phyloP scores from a whole-genome alignment of 2,888 invertebrate species.

The Camponotus fellah region DNA sequence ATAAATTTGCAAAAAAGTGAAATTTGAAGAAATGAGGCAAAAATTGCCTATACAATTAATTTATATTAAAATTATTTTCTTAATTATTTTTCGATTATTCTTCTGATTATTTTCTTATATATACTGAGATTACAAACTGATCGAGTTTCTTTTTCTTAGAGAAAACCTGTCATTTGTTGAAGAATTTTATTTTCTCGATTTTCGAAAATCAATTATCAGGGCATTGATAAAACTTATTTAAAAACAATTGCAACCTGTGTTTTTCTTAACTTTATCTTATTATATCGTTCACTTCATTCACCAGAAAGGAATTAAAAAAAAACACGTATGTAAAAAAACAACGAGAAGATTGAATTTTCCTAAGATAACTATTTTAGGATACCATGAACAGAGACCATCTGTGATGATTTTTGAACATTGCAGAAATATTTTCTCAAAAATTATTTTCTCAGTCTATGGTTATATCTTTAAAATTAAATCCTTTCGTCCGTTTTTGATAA shows the following conservation, averaged over 20 bases:
- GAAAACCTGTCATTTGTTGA: background rate
- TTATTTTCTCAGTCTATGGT: background rate
- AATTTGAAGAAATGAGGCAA: no score
- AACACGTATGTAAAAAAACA: conserved; percentile 7
- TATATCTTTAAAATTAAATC: background rate
- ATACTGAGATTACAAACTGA: background rate
- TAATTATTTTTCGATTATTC: no score
- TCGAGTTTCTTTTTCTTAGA: background rate
- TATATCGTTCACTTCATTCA: background rate
- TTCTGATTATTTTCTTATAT: background rate
- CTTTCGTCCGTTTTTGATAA: background rate
- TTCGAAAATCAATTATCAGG: background rate
- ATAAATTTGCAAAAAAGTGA: no score
- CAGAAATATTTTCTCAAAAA: background rate
- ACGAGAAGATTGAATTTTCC: background rate
- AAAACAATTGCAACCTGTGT: background rate
- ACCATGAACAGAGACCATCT: background rate
- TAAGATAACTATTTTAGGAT: background rate
- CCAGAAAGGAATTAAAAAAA: background rate
- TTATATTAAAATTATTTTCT: no score
- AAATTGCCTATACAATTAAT: no score
- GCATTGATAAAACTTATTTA: background rate
- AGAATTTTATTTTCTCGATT: background rate
- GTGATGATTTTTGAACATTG: background rate
- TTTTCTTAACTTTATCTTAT: conserved; percentile 4